These are phyloP conservation scores for Acrocephalus kingi DNA, from an alignment of 2,113 vertebrate species.

Conservation along the genomic window DNA sequence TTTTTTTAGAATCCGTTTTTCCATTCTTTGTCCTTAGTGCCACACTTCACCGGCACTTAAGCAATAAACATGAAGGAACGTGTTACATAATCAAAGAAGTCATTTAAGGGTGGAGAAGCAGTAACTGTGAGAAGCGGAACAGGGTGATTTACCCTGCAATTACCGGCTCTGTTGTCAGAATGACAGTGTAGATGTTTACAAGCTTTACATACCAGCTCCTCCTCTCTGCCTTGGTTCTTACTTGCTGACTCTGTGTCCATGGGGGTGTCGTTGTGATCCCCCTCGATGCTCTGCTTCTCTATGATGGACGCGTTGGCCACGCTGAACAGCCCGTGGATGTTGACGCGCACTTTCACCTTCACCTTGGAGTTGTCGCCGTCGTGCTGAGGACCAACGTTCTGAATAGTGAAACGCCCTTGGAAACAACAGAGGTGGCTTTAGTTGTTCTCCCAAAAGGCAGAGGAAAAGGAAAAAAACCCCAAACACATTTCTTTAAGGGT, in stretches of 20 bases:
- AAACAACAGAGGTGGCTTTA: neutral
- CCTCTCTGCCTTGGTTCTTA: constrained; percentile 84
- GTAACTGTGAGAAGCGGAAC: neutral
- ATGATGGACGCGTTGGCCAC: constrained; percentile 89
- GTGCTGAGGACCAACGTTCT: constrained; percentile 88
- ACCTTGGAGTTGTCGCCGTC: constrained; percentile 93
- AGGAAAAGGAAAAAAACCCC: neutral
- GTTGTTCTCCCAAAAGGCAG: neutral
- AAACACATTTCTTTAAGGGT: neutral
- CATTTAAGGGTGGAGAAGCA: neutral
- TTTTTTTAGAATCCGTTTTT: neutral
- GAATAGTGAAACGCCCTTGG: constrained; percentile 87
- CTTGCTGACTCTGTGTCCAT: constrained; percentile 85
- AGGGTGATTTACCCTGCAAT: neutral
- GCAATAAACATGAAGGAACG: neutral
- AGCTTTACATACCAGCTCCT: constrained; percentile 82
- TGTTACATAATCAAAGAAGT: neutral
- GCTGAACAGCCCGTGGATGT: constrained; percentile 91
- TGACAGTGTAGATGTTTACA: neutral
- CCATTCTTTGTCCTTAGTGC: neutral
- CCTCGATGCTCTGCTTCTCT: constrained; percentile 84
- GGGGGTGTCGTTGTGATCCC: constrained; percentile 79
- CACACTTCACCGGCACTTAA: neutral
- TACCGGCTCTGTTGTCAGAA: neutral
- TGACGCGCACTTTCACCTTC: constrained; percentile 94